A percentile compares a stretch with the other conserved stretches of the same genome.
These are phyloP conservation scores for Cryptomyrus ogoouensis DNA, from an alignment of 2,113 vertebrate genomes.

Conservation along the genomic window DNA sequence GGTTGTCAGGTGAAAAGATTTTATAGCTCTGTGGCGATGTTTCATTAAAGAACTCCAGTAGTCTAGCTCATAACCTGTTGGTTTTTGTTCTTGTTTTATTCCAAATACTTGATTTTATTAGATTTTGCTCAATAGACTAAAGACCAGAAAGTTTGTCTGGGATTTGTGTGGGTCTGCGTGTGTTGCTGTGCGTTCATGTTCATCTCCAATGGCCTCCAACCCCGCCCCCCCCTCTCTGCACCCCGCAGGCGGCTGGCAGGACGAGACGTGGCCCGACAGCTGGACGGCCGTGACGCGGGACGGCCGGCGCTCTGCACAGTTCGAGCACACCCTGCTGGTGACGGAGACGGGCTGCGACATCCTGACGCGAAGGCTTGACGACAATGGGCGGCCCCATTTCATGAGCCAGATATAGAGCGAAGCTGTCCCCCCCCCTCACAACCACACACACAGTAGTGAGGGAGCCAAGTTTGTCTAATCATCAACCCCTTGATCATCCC, in stretches of 20 bases:
- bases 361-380: conserved; percentile 79
- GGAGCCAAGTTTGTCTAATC: background rate
- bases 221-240: too few relatives aligned
- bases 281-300: conserved; percentile 95
- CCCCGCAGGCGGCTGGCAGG: conserved; percentile 86
- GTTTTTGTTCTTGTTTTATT: background rate
- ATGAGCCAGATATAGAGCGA: conserved; percentile 71
- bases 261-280: conserved; percentile 96
- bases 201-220: background rate
- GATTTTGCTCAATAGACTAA: background rate
- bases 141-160: background rate
- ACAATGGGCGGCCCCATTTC: conserved; percentile 79
- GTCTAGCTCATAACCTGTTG: background rate
- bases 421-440: conserved; percentile 29
- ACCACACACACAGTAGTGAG: conserved; percentile 1
- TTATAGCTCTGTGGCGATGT: background rate
- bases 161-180: background rate
- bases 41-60: background rate
- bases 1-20: background rate
- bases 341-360: conserved; percentile 93
- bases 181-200: background rate
- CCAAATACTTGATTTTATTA: background rate
- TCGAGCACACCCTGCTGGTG: conserved; percentile 93
- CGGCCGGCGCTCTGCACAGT: conserved; percentile 93
- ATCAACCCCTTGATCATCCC: conserved; percentile 23